A percentile compares a stretch with the other conserved stretches of the same genome.
phyloP scores from a whole-genome alignment of 2,888 invertebrate species.

The Drosophila diplacantha region DNA sequence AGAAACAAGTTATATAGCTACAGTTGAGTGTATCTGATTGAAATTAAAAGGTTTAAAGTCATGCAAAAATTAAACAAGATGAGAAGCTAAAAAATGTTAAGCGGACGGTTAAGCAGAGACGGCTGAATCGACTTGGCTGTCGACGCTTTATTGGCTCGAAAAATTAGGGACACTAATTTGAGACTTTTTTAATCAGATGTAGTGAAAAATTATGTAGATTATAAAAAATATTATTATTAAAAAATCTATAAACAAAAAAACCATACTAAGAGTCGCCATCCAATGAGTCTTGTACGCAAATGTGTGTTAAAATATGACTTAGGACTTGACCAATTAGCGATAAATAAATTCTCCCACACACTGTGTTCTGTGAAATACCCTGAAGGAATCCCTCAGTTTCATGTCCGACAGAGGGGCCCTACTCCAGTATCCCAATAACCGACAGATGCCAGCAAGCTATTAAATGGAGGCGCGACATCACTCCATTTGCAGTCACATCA shows the following conservation, averaged over 20 bases:
- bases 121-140: too few species aligned
- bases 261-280: not conserved
- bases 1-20: not conserved
- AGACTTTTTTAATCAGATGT: too few species aligned
- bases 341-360: not conserved
- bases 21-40: not conserved
- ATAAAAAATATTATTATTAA: too few species aligned
- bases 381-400: not conserved
- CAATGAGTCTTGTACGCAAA: not conserved
- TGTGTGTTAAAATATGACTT: not conserved
- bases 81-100: too few species aligned
- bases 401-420: not conserved
- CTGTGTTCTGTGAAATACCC: not conserved
- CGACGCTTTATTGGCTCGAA: too few species aligned
- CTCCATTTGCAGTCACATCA: slow-evolving; percentile 42
- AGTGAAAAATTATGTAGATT: too few species aligned
- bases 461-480: slow-evolving; percentile 17
- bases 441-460: slow-evolving; percentile 1
- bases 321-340: not conserved
- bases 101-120: too few species aligned
- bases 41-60: too few species aligned
- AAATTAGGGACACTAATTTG: too few species aligned
- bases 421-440: slow-evolving; percentile 29
- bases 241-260: too few species aligned
- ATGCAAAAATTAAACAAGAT: too few species aligned